A percentile compares a stretch with the other conserved stretches of the same genome.
phyloP scores from a whole-genome alignment of 2,797 vertebrate genomes.

The Epinephelus awoara region DNA sequence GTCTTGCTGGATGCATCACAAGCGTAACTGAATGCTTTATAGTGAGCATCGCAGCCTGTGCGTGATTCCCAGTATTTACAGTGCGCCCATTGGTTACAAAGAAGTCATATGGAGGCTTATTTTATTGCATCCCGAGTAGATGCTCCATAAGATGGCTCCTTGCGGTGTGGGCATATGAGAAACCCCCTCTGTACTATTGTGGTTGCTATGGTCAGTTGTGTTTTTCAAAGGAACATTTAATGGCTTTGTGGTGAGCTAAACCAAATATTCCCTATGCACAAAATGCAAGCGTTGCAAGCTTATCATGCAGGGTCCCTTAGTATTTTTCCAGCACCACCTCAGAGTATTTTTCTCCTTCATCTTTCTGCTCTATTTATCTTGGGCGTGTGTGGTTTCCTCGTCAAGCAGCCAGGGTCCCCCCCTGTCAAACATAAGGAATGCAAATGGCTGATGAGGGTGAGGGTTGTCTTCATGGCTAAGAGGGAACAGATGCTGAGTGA shows the following conservation, averaged over 20 bases:
- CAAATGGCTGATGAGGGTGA: conserved; percentile 68
- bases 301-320: not conserved
- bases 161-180: conserved; percentile 47
- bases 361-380: conserved; percentile 57
- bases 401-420: conserved; percentile 41
- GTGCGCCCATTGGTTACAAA: conserved; percentile 45
- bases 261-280: not conserved
- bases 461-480: conserved; percentile 75
- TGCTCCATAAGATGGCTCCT: conserved; percentile 79
- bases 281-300: conserved; percentile 13
- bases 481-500: conserved; percentile 85
- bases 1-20: not conserved
- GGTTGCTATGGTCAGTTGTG: conserved; percentile 22
- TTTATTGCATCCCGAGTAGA: conserved; percentile 49
- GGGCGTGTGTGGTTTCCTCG: conserved; percentile 70
- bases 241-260: not conserved
- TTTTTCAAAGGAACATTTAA: not conserved
- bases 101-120: conserved; percentile 57
- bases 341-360: conserved; percentile 17
- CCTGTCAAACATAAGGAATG: conserved; percentile 70
- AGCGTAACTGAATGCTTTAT: not conserved
- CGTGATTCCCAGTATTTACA: conserved; percentile 34
- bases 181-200: conserved; percentile 40
- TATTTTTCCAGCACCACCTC: conserved; percentile 14
- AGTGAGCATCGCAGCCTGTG: conserved; percentile 17